Conservation (phyloP, 2,888 invertebrate species). For the Eupithecia subfuscata region DNA sequence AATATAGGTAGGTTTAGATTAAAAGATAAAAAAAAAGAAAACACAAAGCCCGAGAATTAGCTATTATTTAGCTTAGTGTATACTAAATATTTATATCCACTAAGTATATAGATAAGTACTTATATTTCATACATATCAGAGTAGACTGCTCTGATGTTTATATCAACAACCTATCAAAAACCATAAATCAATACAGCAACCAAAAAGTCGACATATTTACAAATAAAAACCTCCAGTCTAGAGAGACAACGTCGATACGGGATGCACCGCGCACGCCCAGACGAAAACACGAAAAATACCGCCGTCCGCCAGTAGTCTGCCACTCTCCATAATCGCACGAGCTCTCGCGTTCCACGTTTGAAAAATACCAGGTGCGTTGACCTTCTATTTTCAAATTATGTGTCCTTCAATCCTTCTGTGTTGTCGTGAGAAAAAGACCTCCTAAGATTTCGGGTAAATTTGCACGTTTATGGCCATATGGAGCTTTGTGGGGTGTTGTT, state of each 20-base stretch:
- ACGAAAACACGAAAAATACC: conserved; percentile 22
- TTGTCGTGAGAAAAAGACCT: not conserved
- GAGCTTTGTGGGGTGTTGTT: not conserved
- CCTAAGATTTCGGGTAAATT: not conserved
- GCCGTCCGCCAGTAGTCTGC: conserved; percentile 26
- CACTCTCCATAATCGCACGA: conserved; percentile 18
- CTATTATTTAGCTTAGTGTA: no score
- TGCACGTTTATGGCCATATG: not conserved
- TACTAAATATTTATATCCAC: no score
- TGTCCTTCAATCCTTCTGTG: not conserved
- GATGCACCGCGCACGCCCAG: conserved; percentile 35
- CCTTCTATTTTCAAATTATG: conserved; percentile 13
- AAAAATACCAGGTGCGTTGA: conserved; percentile 27
- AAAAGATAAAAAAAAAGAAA: no score
- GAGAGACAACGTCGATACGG: conserved; percentile 27
- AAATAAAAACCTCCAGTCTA: conserved; percentile 10
- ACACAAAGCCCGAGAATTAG: no score
- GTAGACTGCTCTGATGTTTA: not conserved
- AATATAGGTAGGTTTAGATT: no score
- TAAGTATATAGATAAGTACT: no score
- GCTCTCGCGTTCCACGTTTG: conserved; percentile 25
- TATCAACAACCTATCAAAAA: not conserved
- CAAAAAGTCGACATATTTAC: conserved; percentile 10
- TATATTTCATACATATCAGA: no score
- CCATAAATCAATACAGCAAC: not conserved